Evolutionary conservation across 92 coral and sea anemone genomes (phyloP), one percentile per base, ranked within the genome.

Genomic region (Umimayanthus kanabou): DNA sequence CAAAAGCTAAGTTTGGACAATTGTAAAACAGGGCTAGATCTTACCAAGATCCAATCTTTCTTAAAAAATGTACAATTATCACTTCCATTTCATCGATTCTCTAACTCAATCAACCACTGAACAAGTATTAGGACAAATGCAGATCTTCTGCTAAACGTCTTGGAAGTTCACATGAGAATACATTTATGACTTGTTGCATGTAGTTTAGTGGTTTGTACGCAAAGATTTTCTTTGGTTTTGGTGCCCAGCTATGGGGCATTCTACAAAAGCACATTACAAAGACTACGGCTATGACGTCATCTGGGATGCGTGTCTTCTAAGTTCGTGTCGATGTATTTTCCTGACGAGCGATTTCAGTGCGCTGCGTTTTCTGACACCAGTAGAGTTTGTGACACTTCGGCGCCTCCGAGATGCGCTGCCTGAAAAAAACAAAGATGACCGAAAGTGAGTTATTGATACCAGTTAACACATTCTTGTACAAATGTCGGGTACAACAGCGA

Each of bases 271-370:
- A 67, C 4, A 7, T 4, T 71, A 40, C 15, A 50, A 53, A 39
- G 57, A 3, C 23, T 15, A 47, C 67, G 4, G 70, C 18, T 70
- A 83, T 28, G 87, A 83, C 22, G 43, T 83, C 14, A 83, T 55
- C 22, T 83, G 76, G 37, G 53, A 28, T 2, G 73, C 58, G 9
- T 83, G 87, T 83, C 87, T 70, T 29, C 55, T 9, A 26, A 45
- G 14, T 22, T 30, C 78, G 23, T 83, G 87, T 83, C 77, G 78
- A 83, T 83, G 87, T 26, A 69, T 53, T 49, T 83, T 83, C 67
- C 87, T 43, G 16, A 83, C 64, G 15, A 83, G 76, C n/a, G 87
- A 83, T 33, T 83, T 83, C 79, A 83, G 45, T 9, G 57, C 87
- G n/a, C 79, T 71, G 78, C 67, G 87, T 74, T 83, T 83, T 73